Evolutionary conservation across 2,113 vertebrate species (phyloP), one percentile per base, ranked within the genome.

Genomic region (Symphodus melops): DNA sequence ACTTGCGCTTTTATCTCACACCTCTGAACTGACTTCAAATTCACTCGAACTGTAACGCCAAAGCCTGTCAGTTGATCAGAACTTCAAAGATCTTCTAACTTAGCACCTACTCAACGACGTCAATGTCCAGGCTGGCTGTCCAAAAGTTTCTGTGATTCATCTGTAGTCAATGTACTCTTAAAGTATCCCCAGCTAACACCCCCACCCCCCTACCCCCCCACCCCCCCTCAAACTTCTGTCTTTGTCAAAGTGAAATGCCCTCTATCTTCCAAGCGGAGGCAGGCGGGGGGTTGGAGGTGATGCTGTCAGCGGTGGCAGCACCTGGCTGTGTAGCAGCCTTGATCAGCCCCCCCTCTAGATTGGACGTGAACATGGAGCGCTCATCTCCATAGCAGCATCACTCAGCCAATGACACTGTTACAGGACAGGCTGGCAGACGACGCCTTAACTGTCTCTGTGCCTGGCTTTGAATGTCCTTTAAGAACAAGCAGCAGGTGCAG

Each of bases 261-360:
- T 80, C 82, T 36, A 7, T 83, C 87, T 86, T 72, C 8, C 39
- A 51, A 81, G 78, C 8, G 21, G 74, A 57, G 60, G 33, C 1
- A 72, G 49, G 42, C 41, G 73, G 76, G 76, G 51, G 53, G 66
- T 71, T 54, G 74, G 72, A 72, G 79, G 85, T 48, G 75, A 66
- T 67, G 78, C 88, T 92, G 92, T 94, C 93, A 93, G 77, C 49
- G 14, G 76, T 90, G 89, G 87, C 92, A 85, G 85, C 72, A 83
- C 82, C 77, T 83, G 65, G 60, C 70, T 71, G 75, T 60, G 85
- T 68, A 86, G 78, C 79, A 72, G 85, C 78, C 85, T 85, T 94
- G 94, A 95, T 95, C 94, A 95, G 93, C 92, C 88, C 83, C 65
- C 49, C 88, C 83, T 62, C 49, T 63, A 62, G 51, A 60, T 78